Conservation (phyloP, 2,888 invertebrate genomes). For the Idaea straminata region DNA sequence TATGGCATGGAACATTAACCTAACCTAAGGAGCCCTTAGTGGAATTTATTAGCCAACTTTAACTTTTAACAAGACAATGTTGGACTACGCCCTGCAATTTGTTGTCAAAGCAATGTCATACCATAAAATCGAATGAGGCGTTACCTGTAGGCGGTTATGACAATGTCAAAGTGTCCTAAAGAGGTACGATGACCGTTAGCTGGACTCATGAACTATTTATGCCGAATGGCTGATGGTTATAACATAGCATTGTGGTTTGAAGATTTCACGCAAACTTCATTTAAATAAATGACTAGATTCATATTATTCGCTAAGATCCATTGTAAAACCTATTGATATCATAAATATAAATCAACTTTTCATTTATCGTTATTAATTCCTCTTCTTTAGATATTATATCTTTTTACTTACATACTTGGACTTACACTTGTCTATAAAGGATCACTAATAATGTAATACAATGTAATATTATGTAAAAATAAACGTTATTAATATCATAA, state of each 20-base stretch:
- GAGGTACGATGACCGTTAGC: conserved; percentile 20
- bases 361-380: no score
- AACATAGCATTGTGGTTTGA: neutral
- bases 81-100: conserved; percentile 7
- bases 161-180: conserved; percentile 17
- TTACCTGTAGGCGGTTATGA: conserved; percentile 26
- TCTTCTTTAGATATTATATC: no score
- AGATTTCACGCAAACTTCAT: neutral
- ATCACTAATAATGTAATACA: no score
- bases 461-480: neutral
- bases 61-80: neutral
- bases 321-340: no score
- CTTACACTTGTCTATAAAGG: no score
- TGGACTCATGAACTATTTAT: conserved; percentile 5
- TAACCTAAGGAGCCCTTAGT: neutral
- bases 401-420: no score
- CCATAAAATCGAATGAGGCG: conserved; percentile 24
- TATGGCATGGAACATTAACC: neutral
- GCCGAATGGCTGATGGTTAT: neutral
- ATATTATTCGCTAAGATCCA: no score
- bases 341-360: no score
- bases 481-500: neutral
- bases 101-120: conserved; percentile 22
- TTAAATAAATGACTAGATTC: neutral
- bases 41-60: neutral